Evolutionary conservation across 2,113 vertebrate genomes (phyloP).

Genomic region (Onychostoma macrolepis): DNA sequence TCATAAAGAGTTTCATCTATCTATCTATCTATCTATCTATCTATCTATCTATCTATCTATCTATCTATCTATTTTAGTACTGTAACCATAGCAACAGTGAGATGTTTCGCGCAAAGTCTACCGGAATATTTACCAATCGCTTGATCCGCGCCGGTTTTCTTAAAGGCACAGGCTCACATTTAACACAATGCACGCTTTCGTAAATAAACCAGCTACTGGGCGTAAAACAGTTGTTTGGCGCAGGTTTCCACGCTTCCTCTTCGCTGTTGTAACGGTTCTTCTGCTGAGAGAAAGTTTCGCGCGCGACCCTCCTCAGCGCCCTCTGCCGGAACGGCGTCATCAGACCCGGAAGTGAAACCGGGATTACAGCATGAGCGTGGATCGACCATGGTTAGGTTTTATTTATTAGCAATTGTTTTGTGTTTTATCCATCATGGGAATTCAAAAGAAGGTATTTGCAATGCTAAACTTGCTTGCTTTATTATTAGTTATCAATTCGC

Average conservation of each 20-base stretch:
- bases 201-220: not conserved
- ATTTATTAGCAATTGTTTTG: constrained; percentile 1
- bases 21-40: not conserved
- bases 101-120: not conserved
- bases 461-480: too few relatives aligned
- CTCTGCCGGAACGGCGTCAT: not conserved
- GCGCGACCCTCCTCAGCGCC: not conserved
- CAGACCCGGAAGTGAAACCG: constrained; percentile 1
- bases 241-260: not conserved
- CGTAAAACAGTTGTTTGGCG: not conserved
- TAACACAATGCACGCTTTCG: not conserved
- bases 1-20: not conserved
- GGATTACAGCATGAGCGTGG: not conserved
- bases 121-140: not conserved
- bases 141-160: not conserved
- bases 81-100: constrained; percentile 22
- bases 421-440: constrained; percentile 18
- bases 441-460: constrained; percentile 41
- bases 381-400: not conserved
- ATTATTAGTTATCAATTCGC: not conserved
- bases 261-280: not conserved
- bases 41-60: too few relatives aligned
- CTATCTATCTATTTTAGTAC: not conserved
- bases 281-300: not conserved
- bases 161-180: not conserved